Conservation (phyloP, 2,113 vertebrate genomes). For the Ceyx melanurus region DNA sequence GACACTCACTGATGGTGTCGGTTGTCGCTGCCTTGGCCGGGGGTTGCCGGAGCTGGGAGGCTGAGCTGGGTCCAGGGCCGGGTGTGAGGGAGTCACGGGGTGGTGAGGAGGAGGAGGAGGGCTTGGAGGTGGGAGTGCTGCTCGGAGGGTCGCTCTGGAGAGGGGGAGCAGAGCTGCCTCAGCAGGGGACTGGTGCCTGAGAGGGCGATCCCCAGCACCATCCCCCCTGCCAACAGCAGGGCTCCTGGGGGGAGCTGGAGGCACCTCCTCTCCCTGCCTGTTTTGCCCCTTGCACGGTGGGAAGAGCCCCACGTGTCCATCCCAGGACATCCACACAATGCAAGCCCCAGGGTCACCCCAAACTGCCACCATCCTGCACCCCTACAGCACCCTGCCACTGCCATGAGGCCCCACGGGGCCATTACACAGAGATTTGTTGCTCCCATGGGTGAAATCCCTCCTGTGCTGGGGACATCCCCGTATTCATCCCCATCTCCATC, state of each 20-base stretch:
- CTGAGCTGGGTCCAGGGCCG: constrained; percentile 79
- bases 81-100: constrained; percentile 80
- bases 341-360: neutral
- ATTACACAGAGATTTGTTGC: neutral
- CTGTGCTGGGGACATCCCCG: rapidly evolving
- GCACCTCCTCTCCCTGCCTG: neutral
- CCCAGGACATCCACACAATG: no score
- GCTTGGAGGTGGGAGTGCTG: constrained; percentile 77
- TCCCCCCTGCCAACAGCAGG: no score
- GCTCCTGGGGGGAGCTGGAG: neutral
- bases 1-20: constrained; percentile 79
- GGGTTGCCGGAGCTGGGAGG: constrained; percentile 77
- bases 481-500: neutral
- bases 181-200: rapidly evolving
- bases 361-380: neutral
- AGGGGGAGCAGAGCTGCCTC: neutral
- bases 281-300: neutral
- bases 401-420: rapidly evolving
- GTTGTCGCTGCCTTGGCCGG: constrained; percentile 76
- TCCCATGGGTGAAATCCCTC: neutral
- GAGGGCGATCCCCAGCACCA: neutral
- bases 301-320: rapidly evolving
- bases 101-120: constrained; percentile 78
- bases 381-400: neutral
- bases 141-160: constrained; percentile 18